Evolutionary conservation across 2,113 vertebrate species (phyloP), one percentile per base, ranked within the genome.

Genomic region (Dicrurus megarhynchus): DNA sequence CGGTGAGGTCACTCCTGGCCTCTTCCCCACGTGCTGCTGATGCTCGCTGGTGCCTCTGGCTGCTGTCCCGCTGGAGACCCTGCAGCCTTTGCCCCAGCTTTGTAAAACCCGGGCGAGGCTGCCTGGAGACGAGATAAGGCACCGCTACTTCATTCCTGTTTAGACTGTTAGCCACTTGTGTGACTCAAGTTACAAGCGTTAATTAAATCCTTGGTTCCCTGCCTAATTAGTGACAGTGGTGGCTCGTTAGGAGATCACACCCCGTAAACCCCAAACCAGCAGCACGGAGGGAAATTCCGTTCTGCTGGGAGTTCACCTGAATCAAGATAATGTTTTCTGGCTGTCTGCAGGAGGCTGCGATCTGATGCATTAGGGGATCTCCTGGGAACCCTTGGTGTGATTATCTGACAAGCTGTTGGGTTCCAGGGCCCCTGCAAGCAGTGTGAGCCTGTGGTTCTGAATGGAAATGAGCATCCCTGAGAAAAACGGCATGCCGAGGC

Each of bases 151-250:
- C 5, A n/a, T 27, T 47, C 68, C 81, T 86, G 27, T 35, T 81
- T 28, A 55, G 61, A 4, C 75, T 81, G 0, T 69, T 33, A 53
- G 67, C 41, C 41, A 2, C 60, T 68, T 6, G 19, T 23, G 56
- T 22, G 61, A 35, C 50, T 89, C 52, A 3, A 84, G 52, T 55
- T 87, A 74, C 55, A 15, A 9, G 46, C 44, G 14, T 33, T 87
- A 92, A 87, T 94, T 95, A 95, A 92, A 71, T 57, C 56, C 73
- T 37, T 21, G 71, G 28, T 86, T 87, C 70, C 79, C 68, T 41
- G 56, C 63, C 80, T 93, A 86, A 96, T 96, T 93, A 79, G 87
- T 56, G 71, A 37, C 81, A 22, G 20, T 39, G 33, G 60, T 41
- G 50, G 30, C 61, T 90, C 46, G 1, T 92, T 96, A 67, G 61